These are phyloP conservation scores for Hetaerina titia DNA, from an alignment of 2,888 invertebrate genomes.

Conservation along the genomic window DNA sequence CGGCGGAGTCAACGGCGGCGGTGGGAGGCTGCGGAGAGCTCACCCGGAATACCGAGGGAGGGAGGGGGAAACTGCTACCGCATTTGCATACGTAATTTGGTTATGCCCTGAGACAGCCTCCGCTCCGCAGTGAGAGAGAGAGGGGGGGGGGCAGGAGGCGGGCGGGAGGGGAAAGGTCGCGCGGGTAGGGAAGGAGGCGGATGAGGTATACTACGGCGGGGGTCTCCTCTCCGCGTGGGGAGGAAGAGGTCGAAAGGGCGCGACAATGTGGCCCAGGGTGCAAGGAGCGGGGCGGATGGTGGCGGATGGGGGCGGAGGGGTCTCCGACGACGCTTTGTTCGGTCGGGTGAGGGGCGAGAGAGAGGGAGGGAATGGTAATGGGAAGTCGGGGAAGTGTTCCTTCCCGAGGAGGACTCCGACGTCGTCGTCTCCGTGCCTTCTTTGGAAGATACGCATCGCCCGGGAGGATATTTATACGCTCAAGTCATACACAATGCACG, in stretches of 20 bases:
- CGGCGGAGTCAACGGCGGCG: background rate
- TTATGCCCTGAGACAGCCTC: constrained; percentile 45
- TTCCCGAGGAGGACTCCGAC: background rate
- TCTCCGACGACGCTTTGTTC: background rate
- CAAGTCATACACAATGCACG: background rate
- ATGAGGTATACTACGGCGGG: too few species aligned
- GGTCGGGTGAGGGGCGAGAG: background rate
- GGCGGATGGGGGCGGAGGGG: background rate
- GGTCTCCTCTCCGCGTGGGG: background rate
- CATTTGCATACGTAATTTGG: constrained; percentile 66
- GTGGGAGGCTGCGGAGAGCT: background rate
- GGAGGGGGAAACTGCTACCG: constrained; percentile 34
- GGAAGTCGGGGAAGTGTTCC: background rate
- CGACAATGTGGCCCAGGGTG: constrained; percentile 58
- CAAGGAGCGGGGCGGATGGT: background rate
- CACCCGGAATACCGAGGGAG: constrained; percentile 1
- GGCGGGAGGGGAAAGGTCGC: background rate
- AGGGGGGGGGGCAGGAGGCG: background rate
- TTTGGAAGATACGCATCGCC: background rate
- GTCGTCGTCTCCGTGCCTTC: background rate
- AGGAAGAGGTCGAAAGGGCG: constrained; percentile 37
- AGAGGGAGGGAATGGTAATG: background rate
- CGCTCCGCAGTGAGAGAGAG: background rate
- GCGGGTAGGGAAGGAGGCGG: background rate
- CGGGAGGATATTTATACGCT: background rate